Base-by-base conservation (phyloP, 2,888 invertebrate genomes). In the Pinctada fucata region DNA sequence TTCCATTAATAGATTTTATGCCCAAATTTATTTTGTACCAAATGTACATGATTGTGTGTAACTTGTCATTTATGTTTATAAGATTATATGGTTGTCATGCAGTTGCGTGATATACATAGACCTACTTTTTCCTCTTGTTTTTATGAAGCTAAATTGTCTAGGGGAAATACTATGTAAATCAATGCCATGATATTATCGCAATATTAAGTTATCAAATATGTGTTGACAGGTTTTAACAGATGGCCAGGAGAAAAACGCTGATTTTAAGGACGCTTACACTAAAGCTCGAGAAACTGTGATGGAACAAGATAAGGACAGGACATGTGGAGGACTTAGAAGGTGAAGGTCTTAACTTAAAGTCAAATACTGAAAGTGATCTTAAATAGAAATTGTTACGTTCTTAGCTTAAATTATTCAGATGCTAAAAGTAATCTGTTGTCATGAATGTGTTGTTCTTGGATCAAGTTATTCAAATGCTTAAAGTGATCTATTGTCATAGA, bases 251-350 rank as follows among this genome's bases (percentile, higher is more conserved):
- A 76, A 51, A 45, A 76, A 77, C 47, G 75, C 79, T 64, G 87
- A 88, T 52, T 88, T 89, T 71, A 82, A 86, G 70, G 78, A 83
- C 6, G 87, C 86, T 64, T 90, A 90, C 79, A 76, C 79, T 10
- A 49, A 76, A 2, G 74, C 89, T 2, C 72, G 87, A 47, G 80
- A 84, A 16, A 74, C 75, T 3, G 85, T 87, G n/a, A 86, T 86
- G 80, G 84, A 86, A 8, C 76, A 83, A 10, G 89, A 90, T 73
- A 80, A 81, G 51, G 72, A 81, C 4, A 82, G 81, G 48, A 75
- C 80, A 1, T 83, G 82, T 72, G 87, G 86, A 4, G 83, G 83
- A n/a, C 84, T 89, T 49, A 75, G 86, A 58, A 87, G 87, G 90
- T 90, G 31, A 31, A 31, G 31, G 31, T 31, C 31, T 31, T 31